Conservation (phyloP, 2,888 invertebrate genomes). For the Onthophagus sagittarius region DNA sequence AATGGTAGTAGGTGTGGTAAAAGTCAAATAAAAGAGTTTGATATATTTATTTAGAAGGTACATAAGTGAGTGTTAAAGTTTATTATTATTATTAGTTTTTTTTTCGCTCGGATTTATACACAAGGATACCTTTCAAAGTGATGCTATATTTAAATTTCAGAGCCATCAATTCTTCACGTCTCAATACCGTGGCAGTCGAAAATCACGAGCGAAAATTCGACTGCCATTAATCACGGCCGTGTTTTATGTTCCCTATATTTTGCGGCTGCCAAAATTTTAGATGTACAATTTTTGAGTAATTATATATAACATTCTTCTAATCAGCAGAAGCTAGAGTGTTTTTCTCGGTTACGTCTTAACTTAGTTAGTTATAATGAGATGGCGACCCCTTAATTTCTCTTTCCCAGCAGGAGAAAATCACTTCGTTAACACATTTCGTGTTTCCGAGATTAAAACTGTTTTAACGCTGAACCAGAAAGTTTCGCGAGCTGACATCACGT, state of each 20-base stretch:
- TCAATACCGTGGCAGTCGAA: not conserved
- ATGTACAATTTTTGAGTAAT: not conserved
- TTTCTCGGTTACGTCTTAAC: not conserved
- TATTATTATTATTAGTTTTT: not conserved
- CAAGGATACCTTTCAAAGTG: not conserved
- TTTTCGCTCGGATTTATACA: not conserved
- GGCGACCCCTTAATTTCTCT: not conserved
- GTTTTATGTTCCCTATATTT: not conserved
- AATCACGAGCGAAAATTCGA: not conserved
- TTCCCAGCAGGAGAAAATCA: not conserved
- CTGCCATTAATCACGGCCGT: not conserved
- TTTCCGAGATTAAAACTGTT: not conserved
- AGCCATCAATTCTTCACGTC: not conserved
- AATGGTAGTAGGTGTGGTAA: not conserved
- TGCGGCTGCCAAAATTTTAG: not conserved
- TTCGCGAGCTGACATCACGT: too few relatives aligned
- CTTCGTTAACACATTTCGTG: not conserved
- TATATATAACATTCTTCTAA: not conserved
- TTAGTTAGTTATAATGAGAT: not conserved
- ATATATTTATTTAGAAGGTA: too few relatives aligned
- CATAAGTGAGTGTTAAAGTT: too few relatives aligned
- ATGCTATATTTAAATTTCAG: not conserved
- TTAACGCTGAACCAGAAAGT: not conserved
- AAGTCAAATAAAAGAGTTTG: too few relatives aligned
- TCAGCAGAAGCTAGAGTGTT: not conserved